phyloP scores from a whole-genome alignment of 2,797 vertebrate genomes.

The Pangasius macronema region DNA sequence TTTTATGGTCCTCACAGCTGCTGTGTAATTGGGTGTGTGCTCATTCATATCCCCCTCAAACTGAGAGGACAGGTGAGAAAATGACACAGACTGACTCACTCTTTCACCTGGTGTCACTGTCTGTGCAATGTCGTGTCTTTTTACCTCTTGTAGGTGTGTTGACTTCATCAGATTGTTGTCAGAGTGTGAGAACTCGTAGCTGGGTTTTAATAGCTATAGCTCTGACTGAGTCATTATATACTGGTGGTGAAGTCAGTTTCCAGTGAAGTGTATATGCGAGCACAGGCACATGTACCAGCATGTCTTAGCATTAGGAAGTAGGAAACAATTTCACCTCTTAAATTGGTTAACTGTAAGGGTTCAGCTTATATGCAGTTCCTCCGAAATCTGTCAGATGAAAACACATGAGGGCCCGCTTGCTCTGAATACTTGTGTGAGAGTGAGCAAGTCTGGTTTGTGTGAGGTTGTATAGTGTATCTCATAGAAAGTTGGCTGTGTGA shows the following conservation, averaged over 20 bases:
- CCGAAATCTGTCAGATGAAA: background rate
- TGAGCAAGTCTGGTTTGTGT: background rate
- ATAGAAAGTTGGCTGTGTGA: background rate
- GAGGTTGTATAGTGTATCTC: background rate
- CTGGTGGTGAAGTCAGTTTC: background rate
- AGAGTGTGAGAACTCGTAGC: slow-evolving; percentile 6
- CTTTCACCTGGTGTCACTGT: slow-evolving; percentile 33
- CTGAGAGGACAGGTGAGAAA: slow-evolving; percentile 38
- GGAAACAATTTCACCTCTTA: background rate
- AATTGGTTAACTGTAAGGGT: background rate
- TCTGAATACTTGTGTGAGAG: background rate
- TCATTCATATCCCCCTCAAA: slow-evolving; percentile 43
- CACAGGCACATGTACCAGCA: background rate
- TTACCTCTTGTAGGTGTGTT: background rate
- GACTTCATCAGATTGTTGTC: slow-evolving; percentile 35
- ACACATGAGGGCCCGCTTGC: background rate
- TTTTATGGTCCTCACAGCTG: slow-evolving; percentile 43
- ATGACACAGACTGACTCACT: slow-evolving; percentile 17
- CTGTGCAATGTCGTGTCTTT: slow-evolving; percentile 14
- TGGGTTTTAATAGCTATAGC: background rate
- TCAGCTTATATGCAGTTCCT: background rate
- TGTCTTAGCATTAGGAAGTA: background rate
- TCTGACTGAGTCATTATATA: background rate
- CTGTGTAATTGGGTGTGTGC: slow-evolving; percentile 32
- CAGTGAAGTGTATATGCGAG: background rate